Conservation (phyloP, 1,140 invertebrate species). For the Cherax destructor region DNA sequence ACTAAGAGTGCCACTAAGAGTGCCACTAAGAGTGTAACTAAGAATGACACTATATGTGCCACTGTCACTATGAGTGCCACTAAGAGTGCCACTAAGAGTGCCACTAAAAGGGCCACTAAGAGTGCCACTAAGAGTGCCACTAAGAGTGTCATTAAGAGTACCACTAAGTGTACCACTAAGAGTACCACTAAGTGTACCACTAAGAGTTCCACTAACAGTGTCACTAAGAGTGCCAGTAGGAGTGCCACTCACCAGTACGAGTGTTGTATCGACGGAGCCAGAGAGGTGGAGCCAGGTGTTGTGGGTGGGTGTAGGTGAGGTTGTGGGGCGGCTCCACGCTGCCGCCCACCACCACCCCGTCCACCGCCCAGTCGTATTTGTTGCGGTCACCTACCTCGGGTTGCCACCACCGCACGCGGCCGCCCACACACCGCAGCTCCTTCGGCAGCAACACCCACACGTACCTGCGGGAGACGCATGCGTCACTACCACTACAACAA, state of each 20-base stretch:
- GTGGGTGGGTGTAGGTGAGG: constrained; percentile 51
- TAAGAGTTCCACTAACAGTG: too few species aligned
- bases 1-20: too few species aligned
- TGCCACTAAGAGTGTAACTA: neutral
- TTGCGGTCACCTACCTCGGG: constrained; percentile 72
- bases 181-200: too few species aligned
- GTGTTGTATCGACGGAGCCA: constrained; percentile 69
- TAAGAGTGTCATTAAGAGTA: too few species aligned
- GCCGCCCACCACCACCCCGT: constrained; percentile 75
- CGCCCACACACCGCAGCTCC: constrained; percentile 74
- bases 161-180: too few species aligned
- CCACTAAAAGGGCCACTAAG: too few species aligned
- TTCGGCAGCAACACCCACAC: constrained; percentile 73
- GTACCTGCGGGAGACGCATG: constrained; percentile 33
- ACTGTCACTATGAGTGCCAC: neutral
- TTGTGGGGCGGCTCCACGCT: constrained; percentile 54
- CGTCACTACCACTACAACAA: too few species aligned
- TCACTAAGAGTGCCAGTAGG: too few species aligned
- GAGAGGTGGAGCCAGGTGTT: constrained; percentile 51
- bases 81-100: too few species aligned
- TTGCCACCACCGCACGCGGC: constrained; percentile 76
- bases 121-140: too few species aligned
- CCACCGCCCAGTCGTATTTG: constrained; percentile 76
- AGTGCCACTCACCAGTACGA: constrained; percentile 18
- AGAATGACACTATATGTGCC: too few species aligned